Conservation (phyloP, 2,113 vertebrate genomes). For the Halcyon malimbica region DNA sequence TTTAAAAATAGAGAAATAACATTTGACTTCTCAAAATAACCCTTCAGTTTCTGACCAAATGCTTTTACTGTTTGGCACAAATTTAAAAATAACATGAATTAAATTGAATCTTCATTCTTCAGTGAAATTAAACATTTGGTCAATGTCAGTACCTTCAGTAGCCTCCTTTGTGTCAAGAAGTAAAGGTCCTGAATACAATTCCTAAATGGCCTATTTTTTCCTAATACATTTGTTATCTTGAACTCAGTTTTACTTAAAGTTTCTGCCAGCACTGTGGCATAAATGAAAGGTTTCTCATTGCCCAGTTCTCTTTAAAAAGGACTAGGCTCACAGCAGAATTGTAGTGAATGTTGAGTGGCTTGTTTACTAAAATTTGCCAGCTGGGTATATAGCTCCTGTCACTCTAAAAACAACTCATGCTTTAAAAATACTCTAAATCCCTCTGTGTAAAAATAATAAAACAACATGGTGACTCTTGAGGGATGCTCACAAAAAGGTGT, state of each 20-base stretch:
- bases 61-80: neutral
- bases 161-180: neutral
- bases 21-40: neutral
- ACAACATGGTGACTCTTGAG: neutral
- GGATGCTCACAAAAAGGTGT: neutral
- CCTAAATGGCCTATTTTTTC: neutral
- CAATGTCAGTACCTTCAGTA: neutral
- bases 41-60: neutral
- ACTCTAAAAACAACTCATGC: neutral
- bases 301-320: neutral
- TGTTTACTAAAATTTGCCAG: constrained; percentile 36
- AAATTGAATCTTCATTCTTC: neutral
- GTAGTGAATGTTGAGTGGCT: neutral
- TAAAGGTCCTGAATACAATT: neutral
- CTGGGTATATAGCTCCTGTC: neutral
- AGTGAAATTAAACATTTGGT: neutral
- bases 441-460: constrained; percentile 22
- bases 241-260: neutral
- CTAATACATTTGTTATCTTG: neutral
- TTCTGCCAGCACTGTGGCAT: neutral
- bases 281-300: neutral
- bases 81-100: neutral
- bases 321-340: neutral
- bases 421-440: constrained; percentile 23
- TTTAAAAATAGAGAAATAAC: neutral